Evolutionary conservation across 2,113 vertebrate genomes (phyloP), one percentile per base, ranked within the genome.

Genomic region (Formicarius rufipectus): DNA sequence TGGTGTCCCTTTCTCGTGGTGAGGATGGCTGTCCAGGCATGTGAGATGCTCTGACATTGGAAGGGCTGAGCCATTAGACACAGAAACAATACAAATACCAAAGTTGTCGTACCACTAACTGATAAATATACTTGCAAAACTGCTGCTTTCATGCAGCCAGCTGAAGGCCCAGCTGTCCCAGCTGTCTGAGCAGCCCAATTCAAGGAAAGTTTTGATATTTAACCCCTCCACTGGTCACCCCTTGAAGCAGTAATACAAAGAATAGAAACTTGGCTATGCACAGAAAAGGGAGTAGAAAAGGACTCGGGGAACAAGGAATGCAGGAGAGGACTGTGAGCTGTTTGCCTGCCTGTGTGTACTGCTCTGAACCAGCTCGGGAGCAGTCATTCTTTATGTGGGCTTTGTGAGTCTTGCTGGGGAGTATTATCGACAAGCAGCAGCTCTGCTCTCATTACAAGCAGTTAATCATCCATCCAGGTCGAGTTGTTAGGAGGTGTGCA

Each of bases 391-490:
- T 79, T 53, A 9, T 6, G 53, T 39, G 49, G 30, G 31, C 69
- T 89, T 62, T 23, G 9, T 82, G 76, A 58, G 58, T 5, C 40
- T 82, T 3, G 5, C 62, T 82, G 31, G 10, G 35, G 79, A 93
- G 62, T 17, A 67, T 67, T 94, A 93, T 86, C 1, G 10, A 93
- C 68, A 37, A 63, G 50, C 75, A 91, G 47, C 55, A 49, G 72
- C 90, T 90, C 76, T 86, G n/a, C 40, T 44, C 60, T 92, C 72
- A 28, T 95, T 80, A 87, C 69, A 83, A 12, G 28, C 53, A 24
- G 67, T 89, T 96, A 91, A 95, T 96, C 77, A 90, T 56, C 44
- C 0, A 1, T 0, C 2, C 19, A n/a, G 84, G 76, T 89, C 10
- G 24, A 50, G 49, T 50, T 14, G 0, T 69, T 81, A 39, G 87